Evolutionary conservation across 2,888 invertebrate species (phyloP).

Genomic region (Machimus atricapillus): DNA sequence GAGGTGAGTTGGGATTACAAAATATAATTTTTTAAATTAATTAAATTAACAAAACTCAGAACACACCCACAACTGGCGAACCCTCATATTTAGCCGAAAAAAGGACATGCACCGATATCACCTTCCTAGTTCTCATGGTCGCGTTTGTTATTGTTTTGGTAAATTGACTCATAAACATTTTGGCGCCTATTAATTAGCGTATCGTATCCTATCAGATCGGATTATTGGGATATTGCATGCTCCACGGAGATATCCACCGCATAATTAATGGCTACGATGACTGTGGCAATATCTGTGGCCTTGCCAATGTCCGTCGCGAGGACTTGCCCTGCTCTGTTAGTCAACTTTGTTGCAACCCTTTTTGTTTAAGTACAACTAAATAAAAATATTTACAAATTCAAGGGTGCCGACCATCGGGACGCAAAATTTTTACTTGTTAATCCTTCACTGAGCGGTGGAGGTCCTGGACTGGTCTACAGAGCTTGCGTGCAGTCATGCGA

Average conservation of each 20-base stretch:
- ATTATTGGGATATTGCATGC: conserved; percentile 62
- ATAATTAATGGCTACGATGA: conserved; percentile 70
- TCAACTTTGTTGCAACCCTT: conserved; percentile 50
- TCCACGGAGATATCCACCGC: conserved; percentile 67
- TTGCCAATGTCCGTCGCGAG: conserved; percentile 49
- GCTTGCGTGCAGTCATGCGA: conserved; percentile 58
- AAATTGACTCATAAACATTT: conserved; percentile 51
- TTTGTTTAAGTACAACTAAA: conserved; percentile 35
- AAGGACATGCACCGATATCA: conserved; percentile 66
- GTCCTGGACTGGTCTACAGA: conserved; percentile 48
- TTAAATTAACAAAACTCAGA: no score
- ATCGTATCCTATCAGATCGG: conserved; percentile 51
- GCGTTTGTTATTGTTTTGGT: conserved; percentile 67
- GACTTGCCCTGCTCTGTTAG: conserved; percentile 56
- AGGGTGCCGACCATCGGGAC: conserved; percentile 47
- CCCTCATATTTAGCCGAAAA: conserved; percentile 47
- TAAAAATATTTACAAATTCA: neutral
- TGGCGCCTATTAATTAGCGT: neutral
- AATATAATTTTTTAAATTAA: neutral
- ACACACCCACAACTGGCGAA: neutral
- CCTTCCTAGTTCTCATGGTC: conserved; percentile 65
- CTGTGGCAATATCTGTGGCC: conserved; percentile 71
- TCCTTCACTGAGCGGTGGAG: conserved; percentile 2
- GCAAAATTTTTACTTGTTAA: conserved; percentile 55
- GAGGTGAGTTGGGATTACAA: neutral